Evolutionary conservation across 2,888 invertebrate species (phyloP).

Genomic region (Zele albiditarsus): DNA sequence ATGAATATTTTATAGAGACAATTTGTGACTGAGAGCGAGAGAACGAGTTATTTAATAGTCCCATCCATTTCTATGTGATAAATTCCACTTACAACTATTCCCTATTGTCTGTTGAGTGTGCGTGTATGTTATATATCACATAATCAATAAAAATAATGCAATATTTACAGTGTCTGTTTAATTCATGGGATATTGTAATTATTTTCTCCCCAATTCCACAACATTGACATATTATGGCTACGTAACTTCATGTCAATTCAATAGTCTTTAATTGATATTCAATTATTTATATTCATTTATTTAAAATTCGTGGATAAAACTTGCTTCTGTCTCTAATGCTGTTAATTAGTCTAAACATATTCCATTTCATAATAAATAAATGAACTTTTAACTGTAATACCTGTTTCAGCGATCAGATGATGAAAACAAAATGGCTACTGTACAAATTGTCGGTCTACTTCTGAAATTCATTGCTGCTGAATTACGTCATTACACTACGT

Average conservation of each 20-base stretch:
- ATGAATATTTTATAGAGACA: slow-evolving; percentile 14
- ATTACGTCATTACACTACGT: slow-evolving; percentile 61
- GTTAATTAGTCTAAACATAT: background rate
- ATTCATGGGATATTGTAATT: background rate
- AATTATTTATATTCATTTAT: background rate
- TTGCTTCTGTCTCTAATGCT: background rate
- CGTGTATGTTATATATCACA: background rate
- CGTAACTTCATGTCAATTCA: background rate
- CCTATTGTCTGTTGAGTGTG: background rate
- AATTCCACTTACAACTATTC: background rate
- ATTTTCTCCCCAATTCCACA: background rate
- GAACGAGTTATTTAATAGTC: slow-evolving; percentile 32
- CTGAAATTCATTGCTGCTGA: slow-evolving; percentile 47
- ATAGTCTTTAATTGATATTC: background rate
- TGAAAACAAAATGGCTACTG: slow-evolving; percentile 71
- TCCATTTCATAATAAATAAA: background rate
- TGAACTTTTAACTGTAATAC: slow-evolving; percentile 62
- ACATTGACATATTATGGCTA: background rate
- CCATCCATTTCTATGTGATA: background rate
- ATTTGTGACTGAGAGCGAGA: slow-evolving; percentile 31
- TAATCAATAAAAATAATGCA: background rate
- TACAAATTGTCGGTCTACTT: slow-evolving; percentile 48
- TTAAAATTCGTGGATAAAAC: background rate
- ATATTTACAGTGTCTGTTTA: background rate
- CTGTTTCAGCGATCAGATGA: slow-evolving; percentile 65